phyloP scores from a whole-genome alignment of 2,113 vertebrate genomes.

The Myrmophylax atrothorax region DNA sequence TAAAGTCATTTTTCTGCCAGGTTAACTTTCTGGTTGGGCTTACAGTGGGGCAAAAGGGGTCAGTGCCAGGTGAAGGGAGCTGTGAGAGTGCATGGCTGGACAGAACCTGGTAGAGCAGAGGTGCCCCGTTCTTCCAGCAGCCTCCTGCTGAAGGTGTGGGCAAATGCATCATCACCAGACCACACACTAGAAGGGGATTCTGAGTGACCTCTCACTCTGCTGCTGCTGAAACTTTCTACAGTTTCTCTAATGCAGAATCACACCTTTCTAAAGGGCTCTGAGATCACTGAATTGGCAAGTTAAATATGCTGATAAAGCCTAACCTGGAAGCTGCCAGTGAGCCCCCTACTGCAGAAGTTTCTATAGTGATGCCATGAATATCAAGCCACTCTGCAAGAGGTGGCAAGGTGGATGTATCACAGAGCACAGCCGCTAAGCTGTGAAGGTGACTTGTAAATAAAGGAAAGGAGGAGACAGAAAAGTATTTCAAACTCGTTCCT shows the following conservation, averaged over 20 bases:
- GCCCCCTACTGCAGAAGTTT: background rate
- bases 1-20: background rate
- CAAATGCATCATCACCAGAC: background rate
- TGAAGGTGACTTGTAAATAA: background rate
- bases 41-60: rapidly evolving
- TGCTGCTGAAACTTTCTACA: background rate
- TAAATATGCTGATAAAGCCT: background rate
- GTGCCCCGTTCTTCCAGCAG: background rate
- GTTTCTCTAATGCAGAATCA: rapidly evolving
- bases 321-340: background rate
- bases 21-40: background rate
- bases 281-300: background rate
- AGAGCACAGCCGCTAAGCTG: background rate
- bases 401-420: background rate
- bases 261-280: background rate
- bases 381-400: background rate
- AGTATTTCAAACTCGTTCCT: background rate
- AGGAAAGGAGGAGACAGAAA: background rate
- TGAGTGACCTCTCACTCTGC: background rate
- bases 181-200: background rate
- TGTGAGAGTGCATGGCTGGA: rapidly evolving
- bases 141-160: background rate
- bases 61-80: rapidly evolving
- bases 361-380: rapidly evolving
- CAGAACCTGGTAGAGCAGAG: background rate